Evolutionary conservation across 1,140 invertebrate genomes (phyloP).

Genomic region (Calliphora vicina): DNA sequence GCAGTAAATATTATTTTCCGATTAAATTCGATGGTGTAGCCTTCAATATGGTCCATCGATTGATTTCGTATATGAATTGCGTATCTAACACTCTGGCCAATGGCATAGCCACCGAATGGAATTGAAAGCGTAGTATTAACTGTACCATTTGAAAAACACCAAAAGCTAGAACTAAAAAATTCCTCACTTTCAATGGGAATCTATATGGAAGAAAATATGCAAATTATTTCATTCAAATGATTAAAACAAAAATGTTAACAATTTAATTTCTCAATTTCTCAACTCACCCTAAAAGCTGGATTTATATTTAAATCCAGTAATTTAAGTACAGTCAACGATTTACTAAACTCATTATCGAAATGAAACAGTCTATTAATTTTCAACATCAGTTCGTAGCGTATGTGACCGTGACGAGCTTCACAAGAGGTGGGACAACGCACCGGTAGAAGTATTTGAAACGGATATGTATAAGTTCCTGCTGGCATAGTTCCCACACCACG

Average conservation of each 20-base stretch:
- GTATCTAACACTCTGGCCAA: slow-evolving; percentile 51
- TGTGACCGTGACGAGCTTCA: slow-evolving; percentile 71
- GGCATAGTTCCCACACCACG: neutral
- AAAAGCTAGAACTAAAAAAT: slow-evolving; percentile 51
- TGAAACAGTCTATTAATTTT: slow-evolving; percentile 74
- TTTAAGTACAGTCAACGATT: slow-evolving; percentile 72
- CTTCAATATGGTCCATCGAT: slow-evolving; percentile 45
- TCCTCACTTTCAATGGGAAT: slow-evolving; percentile 46
- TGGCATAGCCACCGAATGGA: slow-evolving; percentile 55
- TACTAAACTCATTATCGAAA: slow-evolving; percentile 73
- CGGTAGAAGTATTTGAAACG: slow-evolving; percentile 55
- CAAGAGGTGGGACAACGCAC: slow-evolving; percentile 70
- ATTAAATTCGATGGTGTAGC: slow-evolving; percentile 42
- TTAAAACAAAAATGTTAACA: neutral
- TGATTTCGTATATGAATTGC: slow-evolving; percentile 50
- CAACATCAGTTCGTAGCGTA: slow-evolving; percentile 72
- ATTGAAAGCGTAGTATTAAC: slow-evolving; percentile 47
- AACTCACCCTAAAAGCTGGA: neutral
- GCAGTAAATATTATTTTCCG: slow-evolving; percentile 43
- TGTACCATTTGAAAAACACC: slow-evolving; percentile 50
- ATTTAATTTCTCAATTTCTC: too few relatives aligned
- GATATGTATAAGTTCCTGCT: slow-evolving; percentile 1
- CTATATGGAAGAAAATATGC: neutral
- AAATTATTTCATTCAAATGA: neutral
- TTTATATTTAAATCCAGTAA: slow-evolving; percentile 74